A percentile compares a stretch with the other conserved stretches of the same genome.
Evolutionary conservation across 1,140 invertebrate species (phyloP).

Genomic region (Doryteuthis pealeii): DNA sequence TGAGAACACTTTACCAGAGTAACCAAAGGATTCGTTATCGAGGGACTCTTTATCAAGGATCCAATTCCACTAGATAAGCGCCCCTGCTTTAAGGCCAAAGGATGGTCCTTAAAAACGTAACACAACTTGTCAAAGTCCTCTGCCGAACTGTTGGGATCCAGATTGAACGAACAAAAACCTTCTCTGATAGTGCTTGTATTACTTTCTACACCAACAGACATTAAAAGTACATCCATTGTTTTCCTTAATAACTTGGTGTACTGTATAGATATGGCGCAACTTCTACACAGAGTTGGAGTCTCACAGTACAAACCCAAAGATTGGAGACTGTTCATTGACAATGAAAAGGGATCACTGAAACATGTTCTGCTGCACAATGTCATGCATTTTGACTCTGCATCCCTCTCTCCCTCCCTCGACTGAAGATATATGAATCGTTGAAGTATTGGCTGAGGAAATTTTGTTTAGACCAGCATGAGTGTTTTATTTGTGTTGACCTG

Average conservation of each 20-base stretch:
- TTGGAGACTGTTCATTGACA: slow-evolving; percentile 9
- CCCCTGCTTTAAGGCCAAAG: too few species aligned
- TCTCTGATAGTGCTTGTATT: background rate
- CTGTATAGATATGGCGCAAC: background rate
- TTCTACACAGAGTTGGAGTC: background rate
- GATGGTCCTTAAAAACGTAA: too few species aligned
- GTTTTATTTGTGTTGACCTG: too few species aligned
- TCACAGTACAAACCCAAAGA: background rate
- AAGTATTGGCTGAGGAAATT: too few species aligned
- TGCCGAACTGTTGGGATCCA: slow-evolving; percentile 8
- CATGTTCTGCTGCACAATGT: background rate
- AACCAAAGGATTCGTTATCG: too few species aligned
- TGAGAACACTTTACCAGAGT: too few species aligned
- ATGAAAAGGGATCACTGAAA: background rate
- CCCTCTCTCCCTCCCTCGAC: background rate
- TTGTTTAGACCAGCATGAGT: too few species aligned
- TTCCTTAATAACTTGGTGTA: background rate
- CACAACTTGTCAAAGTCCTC: background rate
- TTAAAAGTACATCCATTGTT: background rate
- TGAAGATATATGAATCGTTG: too few species aligned
- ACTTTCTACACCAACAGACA: background rate
- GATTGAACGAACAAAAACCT: background rate
- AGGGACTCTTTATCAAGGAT: too few species aligned
- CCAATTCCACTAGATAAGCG: too few species aligned
- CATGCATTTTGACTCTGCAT: background rate